These are phyloP conservation scores for Bucorvus abyssinicus DNA, from an alignment of 2,797 vertebrate species.

Conservation along the genomic window DNA sequence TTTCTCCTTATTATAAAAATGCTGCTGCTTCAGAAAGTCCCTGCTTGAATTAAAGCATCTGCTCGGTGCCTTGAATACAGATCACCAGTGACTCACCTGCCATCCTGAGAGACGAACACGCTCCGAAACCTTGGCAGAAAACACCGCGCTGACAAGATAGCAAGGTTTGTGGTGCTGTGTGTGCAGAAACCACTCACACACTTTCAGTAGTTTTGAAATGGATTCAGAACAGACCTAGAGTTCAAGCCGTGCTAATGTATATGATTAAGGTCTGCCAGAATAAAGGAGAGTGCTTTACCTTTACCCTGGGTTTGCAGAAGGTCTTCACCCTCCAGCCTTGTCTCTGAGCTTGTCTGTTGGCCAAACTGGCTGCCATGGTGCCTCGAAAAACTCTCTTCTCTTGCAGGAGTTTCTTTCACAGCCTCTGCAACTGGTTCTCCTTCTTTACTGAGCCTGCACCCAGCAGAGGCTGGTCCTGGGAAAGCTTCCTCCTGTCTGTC, in stretches of 20 bases:
- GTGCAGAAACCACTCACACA: neutral
- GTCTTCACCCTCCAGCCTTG: neutral
- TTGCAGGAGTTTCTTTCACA: neutral
- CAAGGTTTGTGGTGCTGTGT: neutral
- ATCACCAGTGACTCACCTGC: conserved; percentile 16
- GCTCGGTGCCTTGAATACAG: conserved; percentile 22
- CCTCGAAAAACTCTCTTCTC: neutral
- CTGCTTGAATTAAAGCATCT: conserved; percentile 26
- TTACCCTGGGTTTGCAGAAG: neutral
- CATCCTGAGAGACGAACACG: neutral
- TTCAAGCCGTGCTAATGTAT: neutral
- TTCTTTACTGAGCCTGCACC: neutral
- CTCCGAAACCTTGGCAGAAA: neutral
- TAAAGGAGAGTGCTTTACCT: neutral
- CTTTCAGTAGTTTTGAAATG: neutral
- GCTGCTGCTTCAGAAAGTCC: conserved; percentile 16
- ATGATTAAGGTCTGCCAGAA: neutral
- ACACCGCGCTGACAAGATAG: neutral
- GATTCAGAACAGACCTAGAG: neutral
- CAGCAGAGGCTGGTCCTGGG: neutral
- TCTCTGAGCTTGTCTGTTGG: neutral
- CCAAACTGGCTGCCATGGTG: neutral
- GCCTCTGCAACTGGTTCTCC: neutral
- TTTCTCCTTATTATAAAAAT: conserved; percentile 29
- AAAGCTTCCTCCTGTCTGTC: neutral